Evolutionary conservation across 2,888 invertebrate genomes (phyloP).

Genomic region (Drosophila aldrichi): DNA sequence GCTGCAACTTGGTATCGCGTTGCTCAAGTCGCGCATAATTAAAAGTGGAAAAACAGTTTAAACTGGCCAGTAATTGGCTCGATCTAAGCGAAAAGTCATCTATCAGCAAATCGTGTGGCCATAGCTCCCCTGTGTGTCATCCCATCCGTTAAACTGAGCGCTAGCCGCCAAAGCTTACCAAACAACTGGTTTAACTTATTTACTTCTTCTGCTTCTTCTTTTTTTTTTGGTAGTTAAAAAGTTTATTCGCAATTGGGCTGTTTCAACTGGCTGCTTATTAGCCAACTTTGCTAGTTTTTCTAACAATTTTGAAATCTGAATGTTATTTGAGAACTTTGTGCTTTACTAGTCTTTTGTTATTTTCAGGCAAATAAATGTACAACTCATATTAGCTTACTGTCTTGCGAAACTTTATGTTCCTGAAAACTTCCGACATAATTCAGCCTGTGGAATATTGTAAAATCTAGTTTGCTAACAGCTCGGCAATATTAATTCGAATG

Average conservation of each 20-base stretch:
- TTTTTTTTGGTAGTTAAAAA: conserved; percentile 4
- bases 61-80: conserved; percentile 50
- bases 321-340: background rate
- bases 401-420: background rate
- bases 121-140: conserved; percentile 28
- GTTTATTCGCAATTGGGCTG: conserved; percentile 1
- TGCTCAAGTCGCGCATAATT: conserved; percentile 64
- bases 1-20: conserved; percentile 38
- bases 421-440: too few relatives aligned
- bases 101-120: conserved; percentile 28
- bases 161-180: conserved; percentile 9
- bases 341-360: background rate
- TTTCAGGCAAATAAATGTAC: background rate
- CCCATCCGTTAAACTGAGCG: conserved; percentile 11
- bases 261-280: conserved; percentile 5
- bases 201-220: background rate
- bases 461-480: background rate
- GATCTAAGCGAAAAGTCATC: conserved; percentile 35
- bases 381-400: background rate
- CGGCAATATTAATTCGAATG: background rate
- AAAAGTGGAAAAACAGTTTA: conserved; percentile 61
- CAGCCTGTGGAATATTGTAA: background rate
- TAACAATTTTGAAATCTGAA: background rate
- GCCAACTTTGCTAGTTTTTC: conserved; percentile 1
- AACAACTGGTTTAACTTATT: conserved; percentile 7